Conservation (phyloP, 2,797 vertebrate species). For the Poeciliopsis paucimaculata region DNA sequence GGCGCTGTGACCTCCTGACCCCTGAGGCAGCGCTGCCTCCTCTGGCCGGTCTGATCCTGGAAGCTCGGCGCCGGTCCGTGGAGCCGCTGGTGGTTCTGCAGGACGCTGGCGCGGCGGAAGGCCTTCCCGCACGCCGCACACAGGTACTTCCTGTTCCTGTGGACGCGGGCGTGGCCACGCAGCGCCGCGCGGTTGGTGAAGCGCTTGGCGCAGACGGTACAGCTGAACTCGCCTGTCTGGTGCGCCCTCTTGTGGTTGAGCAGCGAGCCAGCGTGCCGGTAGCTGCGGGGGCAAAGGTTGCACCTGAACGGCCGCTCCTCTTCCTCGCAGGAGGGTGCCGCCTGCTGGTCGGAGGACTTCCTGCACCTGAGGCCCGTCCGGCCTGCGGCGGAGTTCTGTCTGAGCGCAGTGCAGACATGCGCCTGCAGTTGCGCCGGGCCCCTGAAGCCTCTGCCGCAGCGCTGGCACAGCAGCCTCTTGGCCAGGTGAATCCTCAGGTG, state of each 20-base stretch:
- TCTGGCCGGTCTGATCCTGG: constrained; percentile 81
- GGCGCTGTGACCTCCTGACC: constrained; percentile 46
- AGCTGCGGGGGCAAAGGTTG: constrained; percentile 84
- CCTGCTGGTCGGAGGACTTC: constrained; percentile 64
- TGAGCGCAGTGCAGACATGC: constrained; percentile 74
- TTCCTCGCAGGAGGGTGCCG: constrained; percentile 69
- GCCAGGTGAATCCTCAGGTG: constrained; percentile 88
- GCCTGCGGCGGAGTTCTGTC: constrained; percentile 49
- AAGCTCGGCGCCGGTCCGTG: constrained; percentile 80
- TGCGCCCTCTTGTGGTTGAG: constrained; percentile 88
- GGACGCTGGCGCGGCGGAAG: constrained; percentile 84
- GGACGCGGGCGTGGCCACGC: constrained; percentile 84
- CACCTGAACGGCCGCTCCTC: constrained; percentile 83
- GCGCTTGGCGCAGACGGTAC: constrained; percentile 83
- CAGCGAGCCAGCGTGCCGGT: constrained; percentile 84
- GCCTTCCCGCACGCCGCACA: constrained; percentile 85
- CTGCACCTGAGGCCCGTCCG: constrained; percentile 70
- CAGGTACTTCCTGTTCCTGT: constrained; percentile 83
- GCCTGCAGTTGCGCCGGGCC: constrained; percentile 79
- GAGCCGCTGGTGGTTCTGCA: constrained; percentile 85
- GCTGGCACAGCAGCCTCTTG: constrained; percentile 80
- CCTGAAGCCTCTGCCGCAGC: constrained; percentile 81
- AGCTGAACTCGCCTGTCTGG: constrained; percentile 83
- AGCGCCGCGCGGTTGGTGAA: constrained; percentile 84
- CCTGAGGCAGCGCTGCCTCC: constrained; percentile 79